Conservation (phyloP, 2,797 vertebrate genomes). For the Hapalemur alaotrensis region DNA sequence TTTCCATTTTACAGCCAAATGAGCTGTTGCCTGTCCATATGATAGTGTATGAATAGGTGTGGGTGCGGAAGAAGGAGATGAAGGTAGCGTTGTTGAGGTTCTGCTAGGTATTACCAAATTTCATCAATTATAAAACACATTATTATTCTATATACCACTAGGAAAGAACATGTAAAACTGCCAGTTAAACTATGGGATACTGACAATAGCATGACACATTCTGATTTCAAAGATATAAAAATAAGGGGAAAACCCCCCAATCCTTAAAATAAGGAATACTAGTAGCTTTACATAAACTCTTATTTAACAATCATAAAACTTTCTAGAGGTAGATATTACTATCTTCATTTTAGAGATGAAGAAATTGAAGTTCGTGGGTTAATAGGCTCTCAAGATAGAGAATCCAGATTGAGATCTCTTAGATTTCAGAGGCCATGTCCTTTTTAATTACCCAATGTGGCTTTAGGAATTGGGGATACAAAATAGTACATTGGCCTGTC, state of each 20-base stretch:
- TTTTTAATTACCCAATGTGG: neutral
- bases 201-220: neutral
- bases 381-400: neutral
- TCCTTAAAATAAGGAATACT: neutral
- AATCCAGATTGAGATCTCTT: neutral
- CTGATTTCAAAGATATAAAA: neutral
- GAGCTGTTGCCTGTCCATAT: neutral
- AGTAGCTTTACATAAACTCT: neutral
- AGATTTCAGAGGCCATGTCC: neutral
- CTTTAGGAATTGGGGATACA: neutral
- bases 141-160: neutral
- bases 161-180: constrained; percentile 27
- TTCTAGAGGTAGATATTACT: neutral
- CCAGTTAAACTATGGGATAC: neutral
- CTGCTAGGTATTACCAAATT: neutral
- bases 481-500: neutral
- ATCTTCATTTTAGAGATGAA: constrained; percentile 18
- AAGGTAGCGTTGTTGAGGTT: neutral
- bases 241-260: neutral
- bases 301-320: neutral
- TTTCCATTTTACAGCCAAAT: neutral
- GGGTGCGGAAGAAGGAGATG: neutral
- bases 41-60: neutral
- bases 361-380: neutral
- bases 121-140: neutral